Conservation (phyloP, 2,113 vertebrate species). For the Nothocercus nigrocapillus region DNA sequence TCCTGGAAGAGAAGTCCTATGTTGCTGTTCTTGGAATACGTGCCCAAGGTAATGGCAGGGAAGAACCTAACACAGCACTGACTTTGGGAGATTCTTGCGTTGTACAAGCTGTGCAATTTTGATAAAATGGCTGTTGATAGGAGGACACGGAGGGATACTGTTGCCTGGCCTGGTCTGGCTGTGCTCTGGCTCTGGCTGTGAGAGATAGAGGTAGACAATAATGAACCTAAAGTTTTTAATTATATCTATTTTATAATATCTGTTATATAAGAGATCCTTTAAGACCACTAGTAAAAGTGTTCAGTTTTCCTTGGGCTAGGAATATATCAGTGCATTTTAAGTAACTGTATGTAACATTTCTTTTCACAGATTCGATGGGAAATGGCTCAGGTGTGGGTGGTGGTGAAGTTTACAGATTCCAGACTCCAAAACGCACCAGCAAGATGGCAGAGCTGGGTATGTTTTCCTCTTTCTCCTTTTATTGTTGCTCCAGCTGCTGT, state of each 20-base stretch:
- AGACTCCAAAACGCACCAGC: slow-evolving; percentile 84
- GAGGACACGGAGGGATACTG: background rate
- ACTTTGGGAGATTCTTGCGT: background rate
- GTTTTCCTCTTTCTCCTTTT: slow-evolving; percentile 35
- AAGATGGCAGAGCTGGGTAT: slow-evolving; percentile 91
- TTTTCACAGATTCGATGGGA: slow-evolving; percentile 71
- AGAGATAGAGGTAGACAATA: background rate
- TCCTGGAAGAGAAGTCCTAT: slow-evolving; percentile 85
- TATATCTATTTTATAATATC: background rate
- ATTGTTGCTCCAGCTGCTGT: background rate
- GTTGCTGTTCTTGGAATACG: slow-evolving; percentile 82
- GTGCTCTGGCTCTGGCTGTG: background rate
- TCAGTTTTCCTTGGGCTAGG: background rate
- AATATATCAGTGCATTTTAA: background rate
- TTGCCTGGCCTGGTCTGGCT: background rate
- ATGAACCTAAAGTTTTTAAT: background rate
- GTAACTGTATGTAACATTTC: background rate
- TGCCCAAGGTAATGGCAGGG: slow-evolving; percentile 78
- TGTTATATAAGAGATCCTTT: background rate
- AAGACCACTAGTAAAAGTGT: background rate
- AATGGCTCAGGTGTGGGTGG: slow-evolving; percentile 72
- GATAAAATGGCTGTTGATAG: background rate
- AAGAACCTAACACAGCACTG: background rate
- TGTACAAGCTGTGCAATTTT: background rate
- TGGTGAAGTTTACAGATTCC: slow-evolving; percentile 89